phyloP scores from a whole-genome alignment of 2,797 vertebrate genomes.

The Coreius guichenoti region DNA sequence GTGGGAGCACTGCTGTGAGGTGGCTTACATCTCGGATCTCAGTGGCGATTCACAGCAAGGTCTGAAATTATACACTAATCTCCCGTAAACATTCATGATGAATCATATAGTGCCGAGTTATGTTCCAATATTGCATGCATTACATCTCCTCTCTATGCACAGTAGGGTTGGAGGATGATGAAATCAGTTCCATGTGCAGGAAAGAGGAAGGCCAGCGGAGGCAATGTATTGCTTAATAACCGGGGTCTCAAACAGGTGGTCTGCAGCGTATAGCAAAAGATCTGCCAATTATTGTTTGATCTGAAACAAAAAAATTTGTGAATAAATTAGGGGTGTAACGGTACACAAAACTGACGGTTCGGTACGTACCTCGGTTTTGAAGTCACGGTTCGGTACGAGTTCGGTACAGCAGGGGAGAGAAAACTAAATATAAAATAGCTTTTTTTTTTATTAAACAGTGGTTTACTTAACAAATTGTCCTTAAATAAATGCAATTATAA shows the following conservation, averaged over 20 bases:
- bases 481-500: too few relatives aligned
- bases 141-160: constrained; percentile 26
- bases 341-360: too few relatives aligned
- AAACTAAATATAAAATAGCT: too few relatives aligned
- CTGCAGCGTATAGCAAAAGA: neutral
- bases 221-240: neutral
- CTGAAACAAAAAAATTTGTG: too few relatives aligned
- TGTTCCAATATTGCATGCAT: constrained; percentile 34
- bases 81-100: constrained; percentile 42
- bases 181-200: constrained; percentile 9
- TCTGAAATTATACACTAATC: constrained; percentile 47
- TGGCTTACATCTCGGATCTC: constrained; percentile 34
- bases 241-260: neutral
- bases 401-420: too few relatives aligned
- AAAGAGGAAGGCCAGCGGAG: constrained; percentile 19
- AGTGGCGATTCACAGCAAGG: constrained; percentile 26
- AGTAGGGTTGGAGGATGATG: constrained; percentile 31
- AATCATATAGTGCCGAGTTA: constrained; percentile 44
- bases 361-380: too few relatives aligned
- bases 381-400: too few relatives aligned
- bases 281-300: neutral
- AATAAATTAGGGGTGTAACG: too few relatives aligned
- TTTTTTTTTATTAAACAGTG: too few relatives aligned
- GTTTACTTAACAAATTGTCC: too few relatives aligned
- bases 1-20: constrained; percentile 28